Evolutionary conservation across 1,140 invertebrate genomes (phyloP), one percentile per base, ranked within the genome.

Genomic region (Hestina assimilis): DNA sequence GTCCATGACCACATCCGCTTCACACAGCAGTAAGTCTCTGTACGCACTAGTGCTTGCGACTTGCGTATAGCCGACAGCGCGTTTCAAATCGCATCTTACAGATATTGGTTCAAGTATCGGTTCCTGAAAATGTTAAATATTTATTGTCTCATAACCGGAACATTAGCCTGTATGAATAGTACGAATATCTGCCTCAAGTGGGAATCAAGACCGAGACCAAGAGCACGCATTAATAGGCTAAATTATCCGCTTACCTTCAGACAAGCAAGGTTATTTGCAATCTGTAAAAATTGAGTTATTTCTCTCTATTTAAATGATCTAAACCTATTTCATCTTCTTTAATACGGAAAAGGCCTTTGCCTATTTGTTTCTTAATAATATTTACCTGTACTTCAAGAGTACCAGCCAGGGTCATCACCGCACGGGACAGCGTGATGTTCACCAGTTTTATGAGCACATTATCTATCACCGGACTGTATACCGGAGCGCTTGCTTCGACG

Each of bases 31-130:
- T 11, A 85, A 66, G 4, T 83, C 83, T 24, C 86, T 72, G 23
- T 75, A 72, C 0, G 72, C 72, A 1, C 54, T 51, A 15, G 65
- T 65, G 9, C 38, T 66, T 5, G 46, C 75, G 55, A 76, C 82
- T 65, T 73, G 74, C 54, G 82, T 83, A 65, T 84, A 90, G 61
- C 79, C 86, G 19, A 75, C 92, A 72, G 72, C 91, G 89, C 94
- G 87, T 73, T 95, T 95, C 11, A 95, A 81, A 60, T 95, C 94
- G 31, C 95, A 91, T 40, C 93, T 91, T 12, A 95, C 76, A 53
- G 91, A 92, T 7, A 95, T 84, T 2, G 94, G 94, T 66, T 96
- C 95, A 6, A 96, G 71, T 41, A 96, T 93, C 8, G 93, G 92
- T 77, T 95, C 95, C 90, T 94, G 68, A 47, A 9, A 43, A 20